Percentiles rank a stretch among this genome's conserved stretches.
These are phyloP conservation scores for Vanessa tameamea DNA, from an alignment of 1,140 invertebrate species.

Conservation along the genomic window DNA sequence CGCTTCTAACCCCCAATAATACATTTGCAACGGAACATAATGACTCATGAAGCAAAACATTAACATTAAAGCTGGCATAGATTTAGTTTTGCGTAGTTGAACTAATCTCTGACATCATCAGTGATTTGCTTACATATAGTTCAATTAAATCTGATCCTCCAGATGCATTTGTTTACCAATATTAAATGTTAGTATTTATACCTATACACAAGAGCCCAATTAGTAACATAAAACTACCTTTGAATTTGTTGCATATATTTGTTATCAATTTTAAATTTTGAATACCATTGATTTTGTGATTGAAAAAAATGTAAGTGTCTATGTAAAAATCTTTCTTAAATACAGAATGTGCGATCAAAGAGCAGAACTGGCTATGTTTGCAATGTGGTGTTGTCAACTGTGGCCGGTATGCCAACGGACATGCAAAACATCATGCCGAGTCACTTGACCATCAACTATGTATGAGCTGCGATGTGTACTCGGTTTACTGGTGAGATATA, in stretches of 20 bases:
- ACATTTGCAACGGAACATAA: constrained; percentile 42
- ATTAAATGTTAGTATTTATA: not conserved
- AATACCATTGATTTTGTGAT: too few species aligned
- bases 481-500: constrained; percentile 86
- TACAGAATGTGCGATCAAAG: constrained; percentile 85
- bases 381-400: constrained; percentile 88
- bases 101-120: constrained; percentile 51
- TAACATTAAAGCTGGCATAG: constrained; percentile 37
- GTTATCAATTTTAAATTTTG: too few species aligned
- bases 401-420: constrained; percentile 89
- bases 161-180: not conserved
- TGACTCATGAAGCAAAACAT: constrained; percentile 55
- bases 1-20: constrained; percentile 25
- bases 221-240: too few species aligned
- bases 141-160: not conserved
- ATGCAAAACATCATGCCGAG: constrained; percentile 88
- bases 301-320: too few species aligned
- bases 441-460: constrained; percentile 85
- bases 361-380: constrained; percentile 89
- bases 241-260: too few species aligned
- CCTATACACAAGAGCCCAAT: not conserved
- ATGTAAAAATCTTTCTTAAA: not conserved
- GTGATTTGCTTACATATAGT: constrained; percentile 1
- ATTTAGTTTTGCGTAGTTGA: constrained; percentile 47
- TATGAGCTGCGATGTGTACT: constrained; percentile 88